These are phyloP conservation scores for Rhabdomys pumilio DNA, from an alignment of 2,797 vertebrate species.

Conservation along the genomic window DNA sequence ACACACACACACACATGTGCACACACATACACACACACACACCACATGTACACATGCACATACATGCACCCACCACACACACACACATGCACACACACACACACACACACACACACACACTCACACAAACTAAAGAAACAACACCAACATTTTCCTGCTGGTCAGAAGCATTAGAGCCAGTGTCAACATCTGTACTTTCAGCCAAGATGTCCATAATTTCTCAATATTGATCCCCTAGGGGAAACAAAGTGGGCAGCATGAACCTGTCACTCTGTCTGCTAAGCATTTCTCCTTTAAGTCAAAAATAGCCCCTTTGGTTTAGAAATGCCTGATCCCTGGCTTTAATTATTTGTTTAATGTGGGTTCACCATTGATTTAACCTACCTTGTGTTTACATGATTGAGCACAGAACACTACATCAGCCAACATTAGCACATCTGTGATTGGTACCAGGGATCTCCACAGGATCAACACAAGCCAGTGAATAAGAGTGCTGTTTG, in stretches of 20 bases:
- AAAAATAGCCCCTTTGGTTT: neutral
- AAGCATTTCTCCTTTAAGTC: neutral
- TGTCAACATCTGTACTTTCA: constrained; percentile 2
- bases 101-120: neutral
- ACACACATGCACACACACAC: neutral
- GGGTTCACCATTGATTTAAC: neutral
- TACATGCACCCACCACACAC: too few relatives aligned
- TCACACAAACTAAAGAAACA: neutral
- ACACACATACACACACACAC: neutral
- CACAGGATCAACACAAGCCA: neutral
- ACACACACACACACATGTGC: neutral
- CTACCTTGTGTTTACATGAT: neutral
- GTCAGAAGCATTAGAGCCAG: neutral
- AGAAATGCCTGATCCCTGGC: neutral
- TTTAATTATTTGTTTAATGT: neutral
- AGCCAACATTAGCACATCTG: neutral
- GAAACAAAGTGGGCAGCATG: neutral
- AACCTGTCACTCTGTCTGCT: neutral
- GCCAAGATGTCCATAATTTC: constrained; percentile 23
- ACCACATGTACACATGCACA: neutral
- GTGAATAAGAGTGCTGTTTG: neutral
- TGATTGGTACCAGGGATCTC: neutral
- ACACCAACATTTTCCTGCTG: neutral
- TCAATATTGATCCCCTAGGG: neutral
- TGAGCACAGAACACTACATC: neutral